Evolutionary conservation across 2,797 vertebrate species (phyloP).

Genomic region (Thripadectes ignobilis): DNA sequence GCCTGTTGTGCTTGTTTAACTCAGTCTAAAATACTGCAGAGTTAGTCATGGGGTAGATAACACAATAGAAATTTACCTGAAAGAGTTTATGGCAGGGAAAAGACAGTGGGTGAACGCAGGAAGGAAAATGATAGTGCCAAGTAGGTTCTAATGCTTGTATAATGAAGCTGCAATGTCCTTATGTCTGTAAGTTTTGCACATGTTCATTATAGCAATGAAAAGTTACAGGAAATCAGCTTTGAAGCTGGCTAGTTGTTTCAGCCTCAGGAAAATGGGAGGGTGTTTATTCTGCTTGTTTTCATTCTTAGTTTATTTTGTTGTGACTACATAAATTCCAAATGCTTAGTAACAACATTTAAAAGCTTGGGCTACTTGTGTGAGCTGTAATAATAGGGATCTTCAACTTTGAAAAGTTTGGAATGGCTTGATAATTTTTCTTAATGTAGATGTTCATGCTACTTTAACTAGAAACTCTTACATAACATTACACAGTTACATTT

Average conservation of each 20-base stretch:
- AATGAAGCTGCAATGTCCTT: background rate
- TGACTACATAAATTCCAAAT: background rate
- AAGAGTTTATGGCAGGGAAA: background rate
- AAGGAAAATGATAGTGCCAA: background rate
- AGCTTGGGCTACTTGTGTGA: background rate
- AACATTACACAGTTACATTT: background rate
- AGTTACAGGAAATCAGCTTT: background rate
- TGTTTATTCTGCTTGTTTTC: constrained; percentile 2
- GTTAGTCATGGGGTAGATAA: background rate
- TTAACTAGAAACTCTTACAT: background rate
- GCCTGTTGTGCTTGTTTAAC: background rate
- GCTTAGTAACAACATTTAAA: background rate
- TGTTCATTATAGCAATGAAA: background rate
- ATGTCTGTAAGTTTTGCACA: background rate
- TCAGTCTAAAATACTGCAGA: background rate
- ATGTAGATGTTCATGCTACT: background rate
- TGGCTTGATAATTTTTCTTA: background rate
- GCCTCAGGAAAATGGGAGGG: background rate
- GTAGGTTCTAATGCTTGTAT: background rate
- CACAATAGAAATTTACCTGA: background rate
- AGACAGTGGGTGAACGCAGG: background rate
- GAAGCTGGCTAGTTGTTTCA: background rate
- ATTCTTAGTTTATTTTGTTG: constrained; percentile 8
- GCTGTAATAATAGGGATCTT: background rate
- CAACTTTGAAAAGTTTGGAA: background rate